Conservation (phyloP, 2,113 vertebrate species). For the Coptodon bakossiorum region DNA sequence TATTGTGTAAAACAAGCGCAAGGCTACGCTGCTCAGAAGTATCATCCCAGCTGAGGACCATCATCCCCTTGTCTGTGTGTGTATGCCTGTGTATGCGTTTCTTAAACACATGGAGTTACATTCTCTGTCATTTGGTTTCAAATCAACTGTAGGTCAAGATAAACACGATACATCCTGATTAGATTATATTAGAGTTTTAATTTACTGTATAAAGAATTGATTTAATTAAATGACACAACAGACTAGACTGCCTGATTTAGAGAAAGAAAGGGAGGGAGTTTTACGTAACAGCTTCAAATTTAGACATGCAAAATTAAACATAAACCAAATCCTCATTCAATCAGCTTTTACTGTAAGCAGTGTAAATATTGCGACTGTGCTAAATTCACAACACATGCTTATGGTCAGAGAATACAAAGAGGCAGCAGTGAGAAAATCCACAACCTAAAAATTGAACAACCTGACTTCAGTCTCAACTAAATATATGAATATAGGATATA, state of each 20-base stretch:
- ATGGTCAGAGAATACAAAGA: background rate
- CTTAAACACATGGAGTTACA: background rate
- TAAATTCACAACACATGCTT: background rate
- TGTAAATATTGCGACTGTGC: background rate
- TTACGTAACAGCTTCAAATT: background rate
- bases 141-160: background rate
- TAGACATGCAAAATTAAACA: background rate
- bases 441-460: background rate
- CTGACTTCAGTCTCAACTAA: background rate
- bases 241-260: background rate
- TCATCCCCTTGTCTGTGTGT: background rate
- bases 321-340: background rate
- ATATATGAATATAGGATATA: background rate
- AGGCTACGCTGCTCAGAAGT: slow-evolving; percentile 16
- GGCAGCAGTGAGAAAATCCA: background rate
- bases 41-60: slow-evolving; percentile 22
- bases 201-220: background rate
- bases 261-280: background rate
- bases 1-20: slow-evolving; percentile 46
- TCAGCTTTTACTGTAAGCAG: background rate
- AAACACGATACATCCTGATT: background rate
- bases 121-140: background rate
- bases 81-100: slow-evolving; percentile 48
- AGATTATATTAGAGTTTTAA: background rate
- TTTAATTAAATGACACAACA: background rate